Evolutionary conservation across 1,140 invertebrate species (phyloP).

Genomic region (Gyrodactylus salaris): DNA sequence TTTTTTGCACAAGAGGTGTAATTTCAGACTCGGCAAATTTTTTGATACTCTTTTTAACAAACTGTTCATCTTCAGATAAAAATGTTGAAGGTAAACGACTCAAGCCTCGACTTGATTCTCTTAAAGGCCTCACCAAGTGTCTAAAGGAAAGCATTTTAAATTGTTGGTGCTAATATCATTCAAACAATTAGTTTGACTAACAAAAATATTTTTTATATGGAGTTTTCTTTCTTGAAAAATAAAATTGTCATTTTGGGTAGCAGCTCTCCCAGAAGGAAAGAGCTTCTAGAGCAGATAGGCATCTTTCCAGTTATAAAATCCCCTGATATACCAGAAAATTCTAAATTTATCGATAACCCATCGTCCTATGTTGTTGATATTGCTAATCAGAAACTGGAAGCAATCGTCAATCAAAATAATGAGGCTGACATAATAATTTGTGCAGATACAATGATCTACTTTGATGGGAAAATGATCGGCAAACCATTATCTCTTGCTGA

Average conservation of each 20-base stretch:
- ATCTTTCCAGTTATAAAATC: not conserved
- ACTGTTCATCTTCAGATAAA: not conserved
- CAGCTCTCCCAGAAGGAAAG: not conserved
- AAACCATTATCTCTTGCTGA: not conserved
- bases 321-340: not conserved
- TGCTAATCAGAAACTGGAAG: not conserved
- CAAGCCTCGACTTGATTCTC: no score
- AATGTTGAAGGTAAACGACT: no score
- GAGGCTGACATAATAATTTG: not conserved
- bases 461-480: not conserved
- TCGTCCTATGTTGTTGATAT: not conserved
- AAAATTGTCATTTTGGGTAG: constrained; percentile 1
- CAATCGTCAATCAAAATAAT: not conserved
- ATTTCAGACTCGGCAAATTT: not conserved
- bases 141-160: no score
- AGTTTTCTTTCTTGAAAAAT: not conserved
- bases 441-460: not conserved
- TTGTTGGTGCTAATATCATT: no score
- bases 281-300: not conserved
- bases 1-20: not conserved
- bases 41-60: not conserved
- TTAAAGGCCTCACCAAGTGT: no score
- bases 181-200: no score
- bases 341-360: not conserved
- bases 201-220: no score